Conservation (phyloP, 2,113 vertebrate genomes). For the Struthidea cinerea region DNA sequence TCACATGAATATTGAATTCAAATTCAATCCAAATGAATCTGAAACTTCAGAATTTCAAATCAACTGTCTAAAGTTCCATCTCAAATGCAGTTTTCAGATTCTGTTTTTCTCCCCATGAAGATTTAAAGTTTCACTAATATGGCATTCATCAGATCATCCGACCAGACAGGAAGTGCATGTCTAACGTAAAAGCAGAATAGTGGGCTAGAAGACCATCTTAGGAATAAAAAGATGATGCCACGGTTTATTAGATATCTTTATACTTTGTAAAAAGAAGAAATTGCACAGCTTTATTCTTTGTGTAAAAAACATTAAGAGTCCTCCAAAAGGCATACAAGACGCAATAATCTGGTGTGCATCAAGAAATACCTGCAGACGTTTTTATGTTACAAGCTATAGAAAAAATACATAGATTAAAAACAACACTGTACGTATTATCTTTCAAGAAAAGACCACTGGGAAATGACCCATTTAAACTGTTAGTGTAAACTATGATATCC, state of each 20-base stretch:
- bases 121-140: background rate
- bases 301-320: background rate
- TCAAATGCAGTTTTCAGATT: background rate
- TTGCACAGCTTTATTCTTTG: background rate
- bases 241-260: background rate
- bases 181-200: background rate
- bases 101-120: background rate
- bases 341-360: background rate
- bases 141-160: background rate
- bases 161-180: background rate
- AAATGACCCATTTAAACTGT: background rate
- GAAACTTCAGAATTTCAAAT: background rate
- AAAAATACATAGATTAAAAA: background rate
- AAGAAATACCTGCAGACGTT: background rate
- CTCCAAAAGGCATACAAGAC: background rate
- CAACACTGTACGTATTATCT: rapidly evolving
- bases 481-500: background rate
- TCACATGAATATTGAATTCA: background rate
- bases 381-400: background rate
- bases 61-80: background rate
- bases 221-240: background rate
- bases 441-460: background rate
- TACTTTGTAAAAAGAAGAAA: background rate
- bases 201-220: background rate
- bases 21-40: background rate